These are phyloP conservation scores for Todus mexicanus DNA, from an alignment of 2,797 vertebrate species.

Conservation along the genomic window DNA sequence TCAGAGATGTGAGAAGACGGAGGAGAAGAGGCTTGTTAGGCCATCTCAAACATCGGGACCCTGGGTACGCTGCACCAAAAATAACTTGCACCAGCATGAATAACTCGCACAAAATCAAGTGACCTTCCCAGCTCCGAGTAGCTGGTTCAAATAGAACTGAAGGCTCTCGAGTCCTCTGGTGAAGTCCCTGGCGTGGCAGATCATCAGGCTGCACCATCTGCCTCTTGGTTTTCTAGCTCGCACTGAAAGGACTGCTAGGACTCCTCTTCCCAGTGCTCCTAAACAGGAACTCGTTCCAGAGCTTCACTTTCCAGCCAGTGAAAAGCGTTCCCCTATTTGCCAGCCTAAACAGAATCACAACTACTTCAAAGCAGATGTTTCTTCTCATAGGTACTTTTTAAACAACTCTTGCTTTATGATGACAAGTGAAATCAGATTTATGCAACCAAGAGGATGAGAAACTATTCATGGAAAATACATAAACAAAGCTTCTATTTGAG, in stretches of 20 bases:
- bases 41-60: not conserved
- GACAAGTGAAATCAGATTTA: not conserved
- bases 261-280: not conserved
- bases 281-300: fast-evolving
- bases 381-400: not conserved
- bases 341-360: not conserved
- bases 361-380: not conserved
- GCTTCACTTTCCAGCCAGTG: not conserved
- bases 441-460: not conserved
- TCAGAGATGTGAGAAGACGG: not conserved
- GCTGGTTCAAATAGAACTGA: fast-evolving
- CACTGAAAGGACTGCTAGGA: not conserved
- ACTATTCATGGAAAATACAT: not conserved
- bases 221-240: not conserved
- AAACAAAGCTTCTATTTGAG: not conserved
- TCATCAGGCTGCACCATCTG: not conserved
- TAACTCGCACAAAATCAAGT: not conserved
- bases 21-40: not conserved
- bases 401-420: not conserved
- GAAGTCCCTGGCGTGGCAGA: not conserved
- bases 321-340: not conserved
- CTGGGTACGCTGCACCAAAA: not conserved
- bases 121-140: not conserved
- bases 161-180: too few species aligned
- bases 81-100: not conserved